These are phyloP conservation scores for Cetonia aurata DNA, from an alignment of 2,888 invertebrate genomes.

Conservation along the genomic window DNA sequence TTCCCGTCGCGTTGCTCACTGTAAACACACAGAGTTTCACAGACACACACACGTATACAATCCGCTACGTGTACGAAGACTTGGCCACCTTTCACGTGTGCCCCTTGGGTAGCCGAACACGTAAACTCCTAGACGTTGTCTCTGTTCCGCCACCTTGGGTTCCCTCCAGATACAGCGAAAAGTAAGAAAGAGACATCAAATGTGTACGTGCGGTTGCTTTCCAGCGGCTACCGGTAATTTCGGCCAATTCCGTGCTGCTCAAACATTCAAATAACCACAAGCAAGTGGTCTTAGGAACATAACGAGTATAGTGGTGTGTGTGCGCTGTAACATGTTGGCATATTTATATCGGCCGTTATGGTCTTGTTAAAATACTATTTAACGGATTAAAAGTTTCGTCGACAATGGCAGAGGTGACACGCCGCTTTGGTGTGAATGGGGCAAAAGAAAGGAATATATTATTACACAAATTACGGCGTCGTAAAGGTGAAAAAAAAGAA, in stretches of 20 bases:
- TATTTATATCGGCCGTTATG: slow-evolving; percentile 34
- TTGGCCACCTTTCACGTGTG: slow-evolving; percentile 12
- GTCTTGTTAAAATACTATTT: slow-evolving; percentile 30
- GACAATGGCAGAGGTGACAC: slow-evolving; percentile 8
- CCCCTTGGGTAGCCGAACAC: neutral
- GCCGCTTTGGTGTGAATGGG: slow-evolving; percentile 1
- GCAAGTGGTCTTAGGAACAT: slow-evolving; percentile 55
- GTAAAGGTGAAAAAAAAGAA: neutral
- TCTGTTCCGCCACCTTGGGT: slow-evolving; percentile 1
- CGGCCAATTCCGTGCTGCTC: slow-evolving; percentile 54
- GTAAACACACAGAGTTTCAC: slow-evolving; percentile 1
- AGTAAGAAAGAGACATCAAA: neutral
- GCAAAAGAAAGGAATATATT: neutral
- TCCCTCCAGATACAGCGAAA: neutral
- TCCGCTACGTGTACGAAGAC: neutral
- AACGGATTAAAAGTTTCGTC: slow-evolving; percentile 33
- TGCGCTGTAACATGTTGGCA: slow-evolving; percentile 26
- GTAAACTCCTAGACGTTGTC: slow-evolving; percentile 1
- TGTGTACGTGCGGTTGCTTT: neutral
- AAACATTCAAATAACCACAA: slow-evolving; percentile 57
- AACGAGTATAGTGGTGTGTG: slow-evolving; percentile 35
- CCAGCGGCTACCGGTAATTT: slow-evolving; percentile 63
- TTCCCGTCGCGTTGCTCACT: neutral
- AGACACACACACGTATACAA: slow-evolving; percentile 54
- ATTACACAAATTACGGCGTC: neutral